Evolutionary conservation across 2,797 vertebrate species (phyloP), one percentile per base, ranked within the genome.

Genomic region (Schizopygopsis pylzovi): DNA sequence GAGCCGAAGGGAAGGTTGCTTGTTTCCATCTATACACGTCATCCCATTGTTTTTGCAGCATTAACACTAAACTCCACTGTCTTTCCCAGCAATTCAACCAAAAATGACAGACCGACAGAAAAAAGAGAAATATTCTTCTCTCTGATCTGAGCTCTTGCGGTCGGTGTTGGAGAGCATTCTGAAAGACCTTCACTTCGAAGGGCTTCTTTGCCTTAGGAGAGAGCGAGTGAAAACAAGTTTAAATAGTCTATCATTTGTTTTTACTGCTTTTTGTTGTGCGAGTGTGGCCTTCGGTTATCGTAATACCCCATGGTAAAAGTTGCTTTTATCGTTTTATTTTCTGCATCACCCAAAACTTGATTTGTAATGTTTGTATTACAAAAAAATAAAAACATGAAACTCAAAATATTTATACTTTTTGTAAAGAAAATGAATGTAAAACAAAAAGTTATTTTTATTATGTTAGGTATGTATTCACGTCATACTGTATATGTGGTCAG

Each of bases 361-460:
- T 95, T 94, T 95, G 92, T 94, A 94, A 93, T 91, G 89, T 94
- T 93, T 93, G 91, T 90, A 89, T 93, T 92, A 93, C 95, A 87
- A 87, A 93, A 93, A 93, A 93, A 92, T 87, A 86, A 92, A 97
- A 97, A 94, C 85, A 89, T 91, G 91, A 96, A 95, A 97, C 94
- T 97, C 95, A 97, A 97, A 96, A 97, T 95, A 96, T 96, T 96
- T 96, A 95, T 96, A 96, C 95, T 95, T 95, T 95, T 96, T 96
- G 91, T 95, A 96, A 93, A 96, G 95, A 94, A 92, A 84, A 92
- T 92, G 87, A 90, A 92, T 91, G 90, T 89, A 92, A 92, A 37
- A 96, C 88, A 94, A 96, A 96, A 94, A 96, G 96, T 96, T 96
- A 96, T 95, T 98, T 99, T 98, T 98, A 97, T 98, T 98, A 97